phyloP scores from a whole-genome alignment of 2,888 invertebrate genomes.

The Deroplatys truncata region DNA sequence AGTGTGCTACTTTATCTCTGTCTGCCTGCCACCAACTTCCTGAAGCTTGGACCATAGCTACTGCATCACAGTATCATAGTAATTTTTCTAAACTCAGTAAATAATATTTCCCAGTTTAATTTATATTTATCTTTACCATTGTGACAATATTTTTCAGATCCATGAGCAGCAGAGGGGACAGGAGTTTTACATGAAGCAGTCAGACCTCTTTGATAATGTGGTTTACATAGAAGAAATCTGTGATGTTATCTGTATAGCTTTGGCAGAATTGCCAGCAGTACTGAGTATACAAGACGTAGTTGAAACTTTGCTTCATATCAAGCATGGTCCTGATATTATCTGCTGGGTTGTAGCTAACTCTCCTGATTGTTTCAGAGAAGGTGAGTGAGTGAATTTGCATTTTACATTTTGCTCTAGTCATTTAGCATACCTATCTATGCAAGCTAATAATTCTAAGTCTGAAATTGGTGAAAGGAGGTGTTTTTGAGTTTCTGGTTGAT shows the following conservation, averaged over 20 bases:
- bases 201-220: conserved; percentile 91
- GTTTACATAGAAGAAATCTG: conserved; percentile 94
- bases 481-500: background rate
- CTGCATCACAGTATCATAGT: no score
- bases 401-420: background rate
- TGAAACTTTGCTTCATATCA: conserved; percentile 84
- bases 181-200: conserved; percentile 62
- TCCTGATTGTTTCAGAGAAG: conserved; percentile 89
- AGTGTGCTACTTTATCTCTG: no score
- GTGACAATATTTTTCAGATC: conserved; percentile 37
- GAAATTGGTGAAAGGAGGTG: background rate
- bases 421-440: background rate
- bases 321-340: conserved; percentile 84
- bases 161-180: conserved; percentile 41
- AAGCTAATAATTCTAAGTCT: background rate
- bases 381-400: conserved; percentile 43
- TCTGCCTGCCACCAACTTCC: no score
- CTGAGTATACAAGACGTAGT: conserved; percentile 72
- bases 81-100: no score
- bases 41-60: no score
- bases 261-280: conserved; percentile 87
- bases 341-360: conserved; percentile 91
- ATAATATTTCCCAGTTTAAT: no score
- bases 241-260: conserved; percentile 88
- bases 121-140: no score